These are phyloP conservation scores for Chrysaora quinquecirrha DNA, from an alignment of 30 jellyfish, hydroid and myxozoan genomes.

Conservation along the genomic window DNA sequence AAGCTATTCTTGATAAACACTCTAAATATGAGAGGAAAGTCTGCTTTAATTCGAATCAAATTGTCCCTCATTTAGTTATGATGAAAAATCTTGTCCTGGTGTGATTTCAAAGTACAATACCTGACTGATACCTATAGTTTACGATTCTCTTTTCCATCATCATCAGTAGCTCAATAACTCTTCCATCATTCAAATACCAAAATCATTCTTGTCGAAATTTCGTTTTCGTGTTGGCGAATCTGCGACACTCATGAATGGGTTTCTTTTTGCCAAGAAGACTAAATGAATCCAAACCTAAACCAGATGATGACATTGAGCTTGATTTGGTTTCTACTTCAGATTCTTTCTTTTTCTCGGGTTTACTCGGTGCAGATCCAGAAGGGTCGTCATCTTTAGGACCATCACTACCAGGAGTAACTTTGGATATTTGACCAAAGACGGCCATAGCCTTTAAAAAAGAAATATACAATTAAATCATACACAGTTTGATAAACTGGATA, in stretches of 20 bases:
- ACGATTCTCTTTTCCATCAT: too few relatives aligned
- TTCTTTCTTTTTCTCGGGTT: constrained; percentile 2
- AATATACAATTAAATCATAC: background rate
- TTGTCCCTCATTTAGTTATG: too few relatives aligned
- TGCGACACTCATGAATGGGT: constrained; percentile 56
- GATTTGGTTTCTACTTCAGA: background rate
- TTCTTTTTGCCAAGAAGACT: constrained; percentile 41
- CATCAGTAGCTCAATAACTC: too few relatives aligned
- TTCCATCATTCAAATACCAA: too few relatives aligned
- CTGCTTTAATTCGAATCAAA: too few relatives aligned
- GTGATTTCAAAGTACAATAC: too few relatives aligned
- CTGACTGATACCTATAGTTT: too few relatives aligned
- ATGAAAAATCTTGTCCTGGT: too few relatives aligned
- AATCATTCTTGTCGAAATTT: constrained; percentile 56
- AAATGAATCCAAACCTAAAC: constrained; percentile 25
- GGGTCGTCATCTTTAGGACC: constrained; percentile 54
- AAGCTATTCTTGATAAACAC: too few relatives aligned
- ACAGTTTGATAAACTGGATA: background rate
- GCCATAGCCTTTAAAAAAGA: constrained; percentile 94
- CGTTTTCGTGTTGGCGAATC: constrained; percentile 94
- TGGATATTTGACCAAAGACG: constrained; percentile 72
- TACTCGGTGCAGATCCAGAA: background rate
- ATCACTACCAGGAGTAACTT: constrained; percentile 34
- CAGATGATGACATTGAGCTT: constrained; percentile 32
- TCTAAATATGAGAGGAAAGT: too few relatives aligned